Evolutionary conservation across 1,140 invertebrate genomes (phyloP).

Genomic region (Zophobas morio): DNA sequence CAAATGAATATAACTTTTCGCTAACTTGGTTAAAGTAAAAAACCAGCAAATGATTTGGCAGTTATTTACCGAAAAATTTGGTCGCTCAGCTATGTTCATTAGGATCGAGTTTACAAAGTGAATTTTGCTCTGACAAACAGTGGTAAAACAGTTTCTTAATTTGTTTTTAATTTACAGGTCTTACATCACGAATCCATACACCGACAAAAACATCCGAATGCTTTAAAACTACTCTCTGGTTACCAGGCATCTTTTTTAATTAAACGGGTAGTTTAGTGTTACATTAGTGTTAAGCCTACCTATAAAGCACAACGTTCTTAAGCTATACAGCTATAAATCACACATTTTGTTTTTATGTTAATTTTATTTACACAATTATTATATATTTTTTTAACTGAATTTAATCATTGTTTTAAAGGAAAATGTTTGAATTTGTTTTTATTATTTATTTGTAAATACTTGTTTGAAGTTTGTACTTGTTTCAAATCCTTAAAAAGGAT

Average conservation of each 20-base stretch:
- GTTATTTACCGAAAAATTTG: too few relatives aligned
- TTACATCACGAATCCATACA: slow-evolving; percentile 74
- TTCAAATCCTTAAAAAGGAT: slow-evolving; percentile 19
- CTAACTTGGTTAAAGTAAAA: too few relatives aligned
- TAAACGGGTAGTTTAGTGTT: slow-evolving; percentile 50
- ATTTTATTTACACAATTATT: slow-evolving; percentile 46
- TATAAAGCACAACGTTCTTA: slow-evolving; percentile 52
- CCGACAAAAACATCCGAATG: slow-evolving; percentile 75
- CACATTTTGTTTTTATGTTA: slow-evolving; percentile 46
- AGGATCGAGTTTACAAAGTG: too few relatives aligned
- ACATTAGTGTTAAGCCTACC: slow-evolving; percentile 25
- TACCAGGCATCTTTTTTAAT: slow-evolving; percentile 47
- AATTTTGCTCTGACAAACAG: too few relatives aligned
- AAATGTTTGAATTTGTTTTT: slow-evolving; percentile 29
- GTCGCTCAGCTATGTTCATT: too few relatives aligned
- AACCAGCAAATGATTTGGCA: too few relatives aligned
- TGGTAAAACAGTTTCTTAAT: too few relatives aligned
- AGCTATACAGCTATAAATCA: slow-evolving; percentile 33
- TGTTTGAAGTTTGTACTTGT: slow-evolving; percentile 38
- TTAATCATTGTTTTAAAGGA: slow-evolving; percentile 21
- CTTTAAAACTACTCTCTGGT: slow-evolving; percentile 64
- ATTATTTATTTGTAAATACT: slow-evolving; percentile 51
- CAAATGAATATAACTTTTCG: too few relatives aligned
- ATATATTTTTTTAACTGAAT: slow-evolving; percentile 37
- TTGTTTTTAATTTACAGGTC: slow-evolving; percentile 67